Evolutionary conservation across 2,888 invertebrate genomes (phyloP).

Genomic region (Augiades crinisus): DNA sequence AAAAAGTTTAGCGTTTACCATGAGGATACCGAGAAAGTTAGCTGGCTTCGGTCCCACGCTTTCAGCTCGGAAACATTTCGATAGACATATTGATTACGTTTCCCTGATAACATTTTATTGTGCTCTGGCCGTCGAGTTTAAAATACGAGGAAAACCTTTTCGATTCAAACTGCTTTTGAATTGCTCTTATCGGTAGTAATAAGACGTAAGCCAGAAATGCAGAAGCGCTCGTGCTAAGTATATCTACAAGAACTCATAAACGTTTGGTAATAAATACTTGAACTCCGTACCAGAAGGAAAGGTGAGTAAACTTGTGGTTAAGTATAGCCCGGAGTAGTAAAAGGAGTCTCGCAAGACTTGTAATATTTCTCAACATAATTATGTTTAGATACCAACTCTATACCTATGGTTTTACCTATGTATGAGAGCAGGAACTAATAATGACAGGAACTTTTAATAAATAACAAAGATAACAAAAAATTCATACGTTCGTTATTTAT

Average conservation of each 20-base stretch:
- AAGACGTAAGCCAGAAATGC: constrained; percentile 6
- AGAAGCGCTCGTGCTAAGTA: not conserved
- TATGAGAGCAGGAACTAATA: no score
- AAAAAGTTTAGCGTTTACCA: no score
- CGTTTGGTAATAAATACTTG: not conserved
- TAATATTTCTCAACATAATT: no score
- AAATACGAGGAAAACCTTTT: constrained; percentile 11
- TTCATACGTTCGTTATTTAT: no score
- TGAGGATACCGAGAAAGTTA: no score
- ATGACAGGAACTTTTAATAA: no score
- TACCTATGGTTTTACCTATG: no score
- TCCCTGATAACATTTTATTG: not conserved
- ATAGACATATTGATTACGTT: not conserved
- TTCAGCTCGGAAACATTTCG: not conserved
- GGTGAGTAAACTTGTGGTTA: not conserved
- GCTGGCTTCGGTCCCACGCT: no score
- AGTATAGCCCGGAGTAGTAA: not conserved
- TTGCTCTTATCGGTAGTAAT: constrained; percentile 13
- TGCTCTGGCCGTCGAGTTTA: constrained; percentile 3
- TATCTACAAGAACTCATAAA: constrained; percentile 13
- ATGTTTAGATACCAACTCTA: no score
- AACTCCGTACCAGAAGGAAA: not conserved
- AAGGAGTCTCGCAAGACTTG: not conserved
- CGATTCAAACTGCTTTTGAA: not conserved
- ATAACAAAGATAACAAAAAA: no score